These are phyloP conservation scores for Silurus lanzhouensis DNA, from an alignment of 2,797 vertebrate genomes.

Conservation along the genomic window DNA sequence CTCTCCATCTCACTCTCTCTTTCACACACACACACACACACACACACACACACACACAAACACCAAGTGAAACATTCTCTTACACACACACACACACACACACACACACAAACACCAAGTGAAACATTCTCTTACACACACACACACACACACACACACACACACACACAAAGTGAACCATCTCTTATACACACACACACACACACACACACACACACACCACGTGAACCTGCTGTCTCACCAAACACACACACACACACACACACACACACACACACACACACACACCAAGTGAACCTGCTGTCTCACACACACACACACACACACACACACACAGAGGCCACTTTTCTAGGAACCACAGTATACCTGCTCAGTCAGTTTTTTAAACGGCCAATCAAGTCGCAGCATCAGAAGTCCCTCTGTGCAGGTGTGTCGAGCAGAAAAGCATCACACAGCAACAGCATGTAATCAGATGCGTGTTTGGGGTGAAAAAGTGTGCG, in stretches of 20 bases:
- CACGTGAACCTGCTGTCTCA: no score
- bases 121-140: no score
- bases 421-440: background rate
- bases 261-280: constrained; percentile 10
- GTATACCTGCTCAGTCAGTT: background rate
- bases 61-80: no score
- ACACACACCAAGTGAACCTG: background rate
- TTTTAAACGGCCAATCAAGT: background rate
- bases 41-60: constrained; percentile 20
- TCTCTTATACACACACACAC: constrained; percentile 7
- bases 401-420: background rate
- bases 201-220: constrained; percentile 17
- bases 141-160: constrained; percentile 5
- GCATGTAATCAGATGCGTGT: background rate
- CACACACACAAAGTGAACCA: background rate
- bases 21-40: no score
- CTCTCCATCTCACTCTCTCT: no score
- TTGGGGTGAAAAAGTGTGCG: background rate
- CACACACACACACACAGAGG: constrained; percentile 16
- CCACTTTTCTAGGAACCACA: background rate
- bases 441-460: background rate
- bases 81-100: constrained; percentile 4
- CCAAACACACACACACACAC: background rate
- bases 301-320: constrained; percentile 3
- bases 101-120: background rate